Base-by-base conservation (phyloP, 2,888 invertebrate genomes). In the Acanthococcus lagerstroemiae region DNA sequence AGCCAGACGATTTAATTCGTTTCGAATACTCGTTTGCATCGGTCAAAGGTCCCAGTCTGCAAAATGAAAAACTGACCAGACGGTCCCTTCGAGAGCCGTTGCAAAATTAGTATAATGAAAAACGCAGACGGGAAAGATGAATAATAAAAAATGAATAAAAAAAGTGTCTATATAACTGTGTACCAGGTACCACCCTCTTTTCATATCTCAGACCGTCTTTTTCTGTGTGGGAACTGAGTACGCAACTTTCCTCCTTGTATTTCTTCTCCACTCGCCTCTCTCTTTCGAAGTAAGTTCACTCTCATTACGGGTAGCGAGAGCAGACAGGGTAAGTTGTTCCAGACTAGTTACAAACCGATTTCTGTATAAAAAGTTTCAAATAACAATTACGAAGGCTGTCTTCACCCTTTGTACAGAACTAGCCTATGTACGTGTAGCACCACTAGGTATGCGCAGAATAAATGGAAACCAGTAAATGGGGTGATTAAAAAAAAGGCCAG, bases 161-260 rank as follows among this genome's bases (percentile, higher is more conserved):
- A 48, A 48, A 15, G 19, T 37, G 37, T 37, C 12, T 37, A 37
- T 37, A 15, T n/a, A n/a, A n/a, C n/a, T n/a, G n/a, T n/a, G n/a
- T n/a, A n/a, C n/a, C n/a, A n/a, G n/a, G 24, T 52, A 52, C 21
- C 52, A 52, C 52, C 52, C 52, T 22, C 52, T 22, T 52, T 52
- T 12, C 22, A n/a, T 48, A n/a, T 19, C 21, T 21, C 48, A 17
- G 21, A 48, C n/a, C n/a, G n/a, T n/a, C n/a, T 48, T 48, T 17
- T 15, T 52, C 7, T 22, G 15, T 52, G 22, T 52, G 52, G 52
- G 52, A 52, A 52, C 52, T 24, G 21, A 15, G 24, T 15, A 9
- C 22, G 21, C 21, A 21, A 22, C 52, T 22, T n/a, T n/a, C n/a
- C n/a, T n/a, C n/a, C n/a, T n/a, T n/a, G n/a, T n/a, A 15, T 52